Conservation (phyloP, 1,140 invertebrate genomes). For the Trigoniulus corallinus region DNA sequence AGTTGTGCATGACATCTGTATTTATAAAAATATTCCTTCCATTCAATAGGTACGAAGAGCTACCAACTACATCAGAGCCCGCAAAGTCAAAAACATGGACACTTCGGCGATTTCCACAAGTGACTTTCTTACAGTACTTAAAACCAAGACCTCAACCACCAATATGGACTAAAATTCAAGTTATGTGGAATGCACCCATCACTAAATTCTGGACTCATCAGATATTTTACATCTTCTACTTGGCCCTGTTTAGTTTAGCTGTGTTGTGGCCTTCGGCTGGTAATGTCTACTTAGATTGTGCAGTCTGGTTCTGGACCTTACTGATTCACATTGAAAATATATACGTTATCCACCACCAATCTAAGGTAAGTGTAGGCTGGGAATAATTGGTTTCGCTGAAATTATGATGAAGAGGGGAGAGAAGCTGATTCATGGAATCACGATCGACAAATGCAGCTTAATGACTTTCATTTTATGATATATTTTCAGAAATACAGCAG, state of each 20-base stretch:
- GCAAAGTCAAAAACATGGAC: neutral
- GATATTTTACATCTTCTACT: slow-evolving; percentile 27
- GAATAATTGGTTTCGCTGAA: neutral
- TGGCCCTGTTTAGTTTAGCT: slow-evolving; percentile 25
- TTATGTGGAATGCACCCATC: slow-evolving; percentile 21
- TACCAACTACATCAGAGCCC: neutral
- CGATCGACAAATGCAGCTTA: too few relatives aligned
- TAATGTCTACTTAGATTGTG: slow-evolving; percentile 21
- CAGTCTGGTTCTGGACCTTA: slow-evolving; percentile 24
- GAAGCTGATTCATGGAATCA: too few relatives aligned
- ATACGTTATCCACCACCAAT: slow-evolving; percentile 18
- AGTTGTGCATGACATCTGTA: neutral
- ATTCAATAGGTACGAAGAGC: neutral
- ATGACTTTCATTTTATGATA: neutral
- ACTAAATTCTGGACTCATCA: slow-evolving; percentile 23
- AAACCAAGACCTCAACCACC: slow-evolving; percentile 13
- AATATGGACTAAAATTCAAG: slow-evolving; percentile 17
- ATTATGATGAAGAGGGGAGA: neutral
- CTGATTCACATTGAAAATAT: slow-evolving; percentile 20
- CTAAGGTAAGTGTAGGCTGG: slow-evolving; percentile 14
- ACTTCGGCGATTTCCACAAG: slow-evolving; percentile 1
- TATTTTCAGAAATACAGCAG: slow-evolving; percentile 7
- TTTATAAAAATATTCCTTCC: neutral
- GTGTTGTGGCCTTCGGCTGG: slow-evolving; percentile 28
- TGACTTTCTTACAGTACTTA: slow-evolving; percentile 9